Evolutionary conservation across 1,140 invertebrate genomes (phyloP), one percentile per base, ranked within the genome.

Genomic region (Drosophila tristis): DNA sequence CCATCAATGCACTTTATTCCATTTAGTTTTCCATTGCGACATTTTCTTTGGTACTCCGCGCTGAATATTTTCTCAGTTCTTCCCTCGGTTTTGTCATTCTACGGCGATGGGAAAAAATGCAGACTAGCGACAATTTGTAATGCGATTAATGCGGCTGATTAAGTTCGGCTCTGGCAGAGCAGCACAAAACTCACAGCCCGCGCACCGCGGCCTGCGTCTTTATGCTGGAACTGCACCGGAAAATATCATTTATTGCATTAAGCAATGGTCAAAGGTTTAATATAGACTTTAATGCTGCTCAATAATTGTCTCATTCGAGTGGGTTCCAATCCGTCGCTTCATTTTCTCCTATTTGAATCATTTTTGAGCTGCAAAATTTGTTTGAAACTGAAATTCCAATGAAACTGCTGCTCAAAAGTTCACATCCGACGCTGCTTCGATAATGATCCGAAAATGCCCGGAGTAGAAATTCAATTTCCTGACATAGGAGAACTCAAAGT

Each of bases 101-200:
- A 15, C 29, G 20, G 15, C 25, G 43, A 59, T 84, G 80, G 76
- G 71, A 82, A 78, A 75, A 82, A 78, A 70, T 70, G 70, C 70
- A 53, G 66, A 51, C 70, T 49, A 59, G 56, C 64, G 65, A 87
- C 81, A 81, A 87, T 87, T 87, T 81, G 82, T 78, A 87, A 86
- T 87, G 82, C 78, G 82, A 89, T 79, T 87, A 89, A 82, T 75
- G 74, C 78, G 65, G 65, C 64, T 89, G 75, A 87, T 87, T 87
- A 76, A 87, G 74, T 82, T 89, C 48, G 78, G 62, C 73, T 75
- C 43, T 65, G 23, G 11, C 26, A 29, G 5, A 29, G 26, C 26
- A 13, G 35, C 25, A 65, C 29, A 74, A 51, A 29, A 39, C 6
- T 9, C 39, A 44, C 39, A 31, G 42, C 15, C 11, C 5, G 49